phyloP scores from a whole-genome alignment of 1,140 invertebrate genomes.

The Sarcophaga peregrina region DNA sequence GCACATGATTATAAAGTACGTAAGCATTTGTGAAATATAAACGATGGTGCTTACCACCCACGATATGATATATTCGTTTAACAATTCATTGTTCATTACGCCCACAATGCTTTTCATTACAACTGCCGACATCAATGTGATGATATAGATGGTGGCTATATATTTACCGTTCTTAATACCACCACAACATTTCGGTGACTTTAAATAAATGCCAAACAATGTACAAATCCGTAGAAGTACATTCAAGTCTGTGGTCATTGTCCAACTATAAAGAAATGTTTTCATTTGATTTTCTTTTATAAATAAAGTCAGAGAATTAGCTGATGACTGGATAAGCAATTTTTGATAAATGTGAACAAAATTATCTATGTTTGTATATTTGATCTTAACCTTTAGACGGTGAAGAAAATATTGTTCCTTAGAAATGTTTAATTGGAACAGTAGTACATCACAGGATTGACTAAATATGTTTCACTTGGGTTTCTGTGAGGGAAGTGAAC shows the following conservation, averaged over 20 bases:
- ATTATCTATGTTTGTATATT: no score
- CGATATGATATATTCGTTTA: constrained; percentile 21
- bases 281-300: neutral
- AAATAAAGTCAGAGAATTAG: no score
- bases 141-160: neutral
- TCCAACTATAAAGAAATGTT: neutral
- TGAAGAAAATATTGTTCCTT: no score
- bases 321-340: no score
- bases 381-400: no score
- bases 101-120: neutral
- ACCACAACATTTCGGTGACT: neutral
- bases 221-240: neutral
- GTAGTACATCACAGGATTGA: no score
- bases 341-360: no score
- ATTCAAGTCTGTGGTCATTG: neutral
- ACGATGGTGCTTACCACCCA: constrained; percentile 29
- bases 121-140: neutral
- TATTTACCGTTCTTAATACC: no score
- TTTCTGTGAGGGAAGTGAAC: no score
- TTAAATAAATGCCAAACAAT: constrained; percentile 3
- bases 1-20: constrained; percentile 14
- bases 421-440: no score
- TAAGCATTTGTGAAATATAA: constrained; percentile 15
- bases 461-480: no score
- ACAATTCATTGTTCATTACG: neutral